A percentile compares a stretch with the other conserved stretches of the same genome.
These are phyloP conservation scores for Palythoa heliodiscus DNA, from an alignment of 92 coral and sea anemone species.

Conservation along the genomic window DNA sequence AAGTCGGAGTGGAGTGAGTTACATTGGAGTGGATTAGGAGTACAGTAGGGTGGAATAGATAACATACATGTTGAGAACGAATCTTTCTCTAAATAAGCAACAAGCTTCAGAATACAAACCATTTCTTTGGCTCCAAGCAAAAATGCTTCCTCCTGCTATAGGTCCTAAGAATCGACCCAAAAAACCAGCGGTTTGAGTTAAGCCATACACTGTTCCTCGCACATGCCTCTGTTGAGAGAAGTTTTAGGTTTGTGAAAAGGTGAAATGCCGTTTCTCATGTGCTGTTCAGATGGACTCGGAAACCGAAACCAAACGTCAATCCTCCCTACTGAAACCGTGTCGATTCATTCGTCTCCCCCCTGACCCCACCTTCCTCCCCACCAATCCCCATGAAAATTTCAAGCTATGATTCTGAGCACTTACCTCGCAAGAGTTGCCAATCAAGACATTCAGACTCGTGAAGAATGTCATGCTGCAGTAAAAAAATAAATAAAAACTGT, in stretches of 20 bases:
- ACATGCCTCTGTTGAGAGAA: slow-evolving; percentile 24
- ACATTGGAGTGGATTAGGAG: background rate
- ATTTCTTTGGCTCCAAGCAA: slow-evolving; percentile 41
- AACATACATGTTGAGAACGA: background rate
- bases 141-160: slow-evolving; percentile 29
- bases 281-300: background rate
- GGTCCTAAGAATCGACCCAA: slow-evolving; percentile 32
- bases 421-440: slow-evolving; percentile 25
- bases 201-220: slow-evolving; percentile 36
- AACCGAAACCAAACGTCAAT: too few species aligned
- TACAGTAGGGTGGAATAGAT: background rate
- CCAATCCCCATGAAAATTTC: background rate
- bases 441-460: slow-evolving; percentile 29
- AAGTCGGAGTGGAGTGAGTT: background rate
- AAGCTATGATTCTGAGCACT: background rate
- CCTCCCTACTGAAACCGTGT: too few species aligned
- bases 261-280: background rate
- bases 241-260: background rate
- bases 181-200: slow-evolving; percentile 20
- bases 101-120: slow-evolving; percentile 5
- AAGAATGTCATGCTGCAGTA: slow-evolving; percentile 17
- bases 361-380: background rate
- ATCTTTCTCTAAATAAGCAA: too few species aligned
- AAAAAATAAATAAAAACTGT: too few species aligned
- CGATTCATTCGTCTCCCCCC: background rate